phyloP scores from a whole-genome alignment of 1,140 invertebrate genomes.

The Lepidurus couesii region DNA sequence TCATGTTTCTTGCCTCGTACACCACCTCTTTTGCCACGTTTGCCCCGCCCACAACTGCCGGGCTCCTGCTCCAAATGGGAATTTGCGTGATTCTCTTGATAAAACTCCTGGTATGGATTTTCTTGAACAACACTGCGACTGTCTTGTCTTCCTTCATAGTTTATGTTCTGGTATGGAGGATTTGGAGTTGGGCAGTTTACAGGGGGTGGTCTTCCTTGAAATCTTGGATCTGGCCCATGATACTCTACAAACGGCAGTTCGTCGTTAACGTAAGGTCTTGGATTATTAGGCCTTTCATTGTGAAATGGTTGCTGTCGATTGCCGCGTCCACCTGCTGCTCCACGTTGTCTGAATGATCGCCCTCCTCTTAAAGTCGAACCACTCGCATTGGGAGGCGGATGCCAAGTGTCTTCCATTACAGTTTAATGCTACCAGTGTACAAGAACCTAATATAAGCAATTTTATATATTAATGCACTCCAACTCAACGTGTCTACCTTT shows the following conservation, averaged over 20 bases:
- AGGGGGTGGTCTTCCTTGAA: background rate
- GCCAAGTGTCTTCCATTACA: too few relatives aligned
- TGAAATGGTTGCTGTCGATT: background rate
- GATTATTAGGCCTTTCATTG: background rate
- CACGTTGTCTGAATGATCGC: too few relatives aligned
- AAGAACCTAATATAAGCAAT: too few relatives aligned
- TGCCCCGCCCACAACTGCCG: background rate
- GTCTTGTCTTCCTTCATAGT: background rate
- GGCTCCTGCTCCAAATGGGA: background rate
- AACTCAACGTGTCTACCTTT: too few relatives aligned
- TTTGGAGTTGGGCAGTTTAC: background rate
- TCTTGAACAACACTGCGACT: too few relatives aligned
- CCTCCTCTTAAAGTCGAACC: too few relatives aligned
- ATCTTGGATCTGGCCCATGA: background rate
- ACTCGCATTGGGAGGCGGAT: too few relatives aligned
- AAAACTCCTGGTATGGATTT: too few relatives aligned
- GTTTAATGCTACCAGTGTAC: too few relatives aligned
- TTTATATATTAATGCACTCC: too few relatives aligned
- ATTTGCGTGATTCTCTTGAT: background rate
- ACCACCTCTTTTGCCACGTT: background rate
- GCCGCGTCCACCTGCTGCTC: too few relatives aligned
- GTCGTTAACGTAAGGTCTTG: background rate
- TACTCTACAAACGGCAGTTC: background rate
- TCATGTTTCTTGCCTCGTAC: too few relatives aligned
- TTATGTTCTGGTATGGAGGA: background rate